These are phyloP conservation scores for Trachelus troglodyta DNA, from an alignment of 2,888 invertebrate genomes.

Conservation along the genomic window DNA sequence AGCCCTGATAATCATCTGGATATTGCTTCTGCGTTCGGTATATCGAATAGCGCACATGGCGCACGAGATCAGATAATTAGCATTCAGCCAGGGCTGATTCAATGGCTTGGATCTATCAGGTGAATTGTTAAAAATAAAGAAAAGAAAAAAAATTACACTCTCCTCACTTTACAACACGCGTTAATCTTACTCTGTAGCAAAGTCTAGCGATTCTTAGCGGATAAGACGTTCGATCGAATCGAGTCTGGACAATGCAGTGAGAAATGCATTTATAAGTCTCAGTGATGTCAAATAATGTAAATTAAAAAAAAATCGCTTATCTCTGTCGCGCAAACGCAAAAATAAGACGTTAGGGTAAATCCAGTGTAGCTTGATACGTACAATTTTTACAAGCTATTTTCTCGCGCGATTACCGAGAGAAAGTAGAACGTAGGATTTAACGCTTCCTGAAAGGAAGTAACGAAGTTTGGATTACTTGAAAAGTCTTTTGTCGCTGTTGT, in stretches of 20 bases:
- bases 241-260: not conserved
- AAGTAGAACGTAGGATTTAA: not conserved
- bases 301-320: not conserved
- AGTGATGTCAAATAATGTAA: not conserved
- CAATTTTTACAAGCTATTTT: not conserved
- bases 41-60: conserved; percentile 39
- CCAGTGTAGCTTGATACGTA: not conserved
- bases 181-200: not conserved
- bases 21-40: conserved; percentile 56
- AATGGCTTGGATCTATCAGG: conserved; percentile 47
- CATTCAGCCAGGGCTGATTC: conserved; percentile 48
- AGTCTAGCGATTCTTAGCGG: not conserved
- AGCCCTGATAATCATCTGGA: conserved; percentile 59
- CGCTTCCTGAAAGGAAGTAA: not conserved
- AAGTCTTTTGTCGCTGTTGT: not conserved
- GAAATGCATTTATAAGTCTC: not conserved
- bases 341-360: not conserved
- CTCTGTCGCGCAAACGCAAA: not conserved
- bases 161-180: not conserved
- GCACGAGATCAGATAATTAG: conserved; percentile 60
- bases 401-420: not conserved
- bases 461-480: not conserved
- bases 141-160: not conserved
- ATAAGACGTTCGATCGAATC: not conserved
- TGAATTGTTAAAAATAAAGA: conserved; percentile 40